Conservation (phyloP, 2,113 vertebrate species). For the Ginglymostoma cirratum region DNA sequence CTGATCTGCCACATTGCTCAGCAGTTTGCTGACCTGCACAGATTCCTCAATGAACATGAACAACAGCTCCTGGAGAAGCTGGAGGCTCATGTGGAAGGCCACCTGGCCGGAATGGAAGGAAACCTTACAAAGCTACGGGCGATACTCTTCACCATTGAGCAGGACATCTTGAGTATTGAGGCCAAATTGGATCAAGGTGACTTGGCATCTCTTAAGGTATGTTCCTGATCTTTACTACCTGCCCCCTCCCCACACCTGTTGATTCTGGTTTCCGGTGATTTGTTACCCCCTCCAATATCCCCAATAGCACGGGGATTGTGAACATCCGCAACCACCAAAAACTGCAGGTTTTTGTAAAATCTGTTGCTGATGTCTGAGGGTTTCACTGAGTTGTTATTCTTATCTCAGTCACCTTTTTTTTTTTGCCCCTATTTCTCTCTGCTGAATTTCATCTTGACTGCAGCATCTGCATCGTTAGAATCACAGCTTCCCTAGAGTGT, state of each 20-base stretch:
- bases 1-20: background rate
- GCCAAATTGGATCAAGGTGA: background rate
- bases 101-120: background rate
- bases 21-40: constrained; percentile 7
- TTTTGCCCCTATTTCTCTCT: no score
- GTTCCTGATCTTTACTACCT: no score
- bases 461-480: no score
- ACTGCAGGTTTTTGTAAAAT: no score
- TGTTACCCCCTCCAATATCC: background rate
- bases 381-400: no score
- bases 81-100: background rate
- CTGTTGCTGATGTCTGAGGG: no score
- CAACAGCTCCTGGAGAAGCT: background rate
- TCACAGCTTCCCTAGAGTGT: no score
- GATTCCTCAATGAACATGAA: background rate
- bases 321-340: no score
- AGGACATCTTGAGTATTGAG: background rate
- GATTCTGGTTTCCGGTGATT: background rate
- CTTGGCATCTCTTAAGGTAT: background rate
- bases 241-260: background rate
- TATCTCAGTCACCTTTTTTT: no score
- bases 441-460: no score
- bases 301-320: background rate
- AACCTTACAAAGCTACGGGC: background rate
- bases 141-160: background rate